Evolutionary conservation across 2,113 vertebrate genomes (phyloP), one percentile per base, ranked within the genome.

Genomic region (Silurus asotus): DNA sequence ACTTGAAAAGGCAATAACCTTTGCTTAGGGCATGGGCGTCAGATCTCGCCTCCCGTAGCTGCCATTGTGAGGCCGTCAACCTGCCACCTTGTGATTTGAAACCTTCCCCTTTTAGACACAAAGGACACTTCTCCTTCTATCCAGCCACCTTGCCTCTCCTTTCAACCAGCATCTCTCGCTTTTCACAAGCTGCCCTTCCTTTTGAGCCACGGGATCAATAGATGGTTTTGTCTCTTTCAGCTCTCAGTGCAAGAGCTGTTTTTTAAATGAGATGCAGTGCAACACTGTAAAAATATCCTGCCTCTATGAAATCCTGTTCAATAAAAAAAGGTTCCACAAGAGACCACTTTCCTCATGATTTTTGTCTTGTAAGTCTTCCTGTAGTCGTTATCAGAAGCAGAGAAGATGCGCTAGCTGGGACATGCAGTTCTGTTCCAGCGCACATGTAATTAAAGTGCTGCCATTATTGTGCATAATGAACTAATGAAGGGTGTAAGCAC

Each of bases 1-100:
- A 89, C 83, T 89, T 91, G 90, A 89, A 88, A 92, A 88, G 84
- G 86, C 84, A 89, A 77, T 89, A 89, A 88, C 90, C 89, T 90
- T 92, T 90, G 84, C 88, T 90, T 85, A 86, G 88, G 85, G 84
- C 80, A 87, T 13, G 74, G 81, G 84, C 87, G 91, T 90, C 89
- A 90, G 89, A 91, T 90, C 86, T 55, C 75, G 64, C 88, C 79
- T 88, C 87, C 89, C 84, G 72, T 84, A 65, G 87, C 88, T 84
- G 64, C 83, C 83, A 89, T 91, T 91, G 88, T 90, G 86, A 83
- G 81, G 77, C 76, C 65, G 51, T 90, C 89, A 89, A 90, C 85
- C 89, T 90, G 89, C 86, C 88, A 88, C 88, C 82, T 87, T 90
- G 83, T 87, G 87, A 90, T 89, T 91, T 88, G 84, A 88, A 88